A percentile compares a stretch with the other conserved stretches of the same genome.
phyloP scores from a whole-genome alignment of 2,888 invertebrate species.

The Latrodectus elegans region DNA sequence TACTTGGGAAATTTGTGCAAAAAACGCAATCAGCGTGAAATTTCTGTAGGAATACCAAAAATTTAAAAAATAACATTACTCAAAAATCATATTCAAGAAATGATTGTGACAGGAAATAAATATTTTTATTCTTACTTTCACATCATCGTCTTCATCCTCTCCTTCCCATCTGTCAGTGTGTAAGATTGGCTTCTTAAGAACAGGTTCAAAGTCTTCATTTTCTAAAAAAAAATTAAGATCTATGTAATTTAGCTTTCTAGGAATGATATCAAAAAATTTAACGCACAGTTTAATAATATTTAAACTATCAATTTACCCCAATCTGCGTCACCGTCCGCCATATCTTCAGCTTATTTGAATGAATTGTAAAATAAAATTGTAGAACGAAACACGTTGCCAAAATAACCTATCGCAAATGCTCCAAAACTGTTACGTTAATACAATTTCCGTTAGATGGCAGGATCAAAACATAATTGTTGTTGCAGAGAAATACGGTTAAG shows the following conservation, averaged over 20 bases:
- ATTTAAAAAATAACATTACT: not conserved
- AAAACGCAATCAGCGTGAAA: too few species aligned
- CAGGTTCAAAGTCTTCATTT: slow-evolving; percentile 67
- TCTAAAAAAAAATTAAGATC: slow-evolving; percentile 24
- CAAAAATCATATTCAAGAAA: not conserved
- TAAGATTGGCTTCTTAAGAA: slow-evolving; percentile 48
- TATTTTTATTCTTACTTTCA: slow-evolving; percentile 49
- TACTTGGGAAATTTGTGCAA: too few species aligned
- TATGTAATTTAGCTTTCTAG: not conserved
- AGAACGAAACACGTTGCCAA: not conserved
- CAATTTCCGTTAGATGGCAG: too few species aligned
- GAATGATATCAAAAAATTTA: not conserved
- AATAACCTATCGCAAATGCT: too few species aligned
- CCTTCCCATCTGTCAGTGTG: slow-evolving; percentile 71
- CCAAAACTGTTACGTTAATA: too few species aligned
- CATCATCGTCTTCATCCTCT: slow-evolving; percentile 71
- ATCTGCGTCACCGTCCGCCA: slow-evolving; percentile 63
- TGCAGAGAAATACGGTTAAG: too few species aligned
- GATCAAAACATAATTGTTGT: too few species aligned
- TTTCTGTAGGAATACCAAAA: too few species aligned
- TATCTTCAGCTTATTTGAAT: slow-evolving; percentile 9
- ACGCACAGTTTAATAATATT: not conserved
- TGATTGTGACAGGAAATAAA: not conserved
- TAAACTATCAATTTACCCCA: slow-evolving; percentile 45
- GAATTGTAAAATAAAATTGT: slow-evolving; percentile 2